Conservation (phyloP, 2,113 vertebrate genomes). For the Gobiocypris rarus region DNA sequence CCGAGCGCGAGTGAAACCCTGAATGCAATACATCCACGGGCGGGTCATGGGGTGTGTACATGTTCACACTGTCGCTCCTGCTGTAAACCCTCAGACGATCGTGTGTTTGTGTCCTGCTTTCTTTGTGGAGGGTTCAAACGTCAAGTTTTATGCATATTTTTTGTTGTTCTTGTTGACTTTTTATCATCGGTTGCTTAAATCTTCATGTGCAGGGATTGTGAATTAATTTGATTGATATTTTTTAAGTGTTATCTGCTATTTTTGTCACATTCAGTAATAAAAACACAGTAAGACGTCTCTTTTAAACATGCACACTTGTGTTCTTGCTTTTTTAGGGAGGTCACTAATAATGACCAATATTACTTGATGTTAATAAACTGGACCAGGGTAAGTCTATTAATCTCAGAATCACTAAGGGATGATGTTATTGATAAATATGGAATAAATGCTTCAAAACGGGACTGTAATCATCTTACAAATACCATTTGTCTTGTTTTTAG, state of each 20-base stretch:
- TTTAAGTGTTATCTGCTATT: slow-evolving; percentile 74
- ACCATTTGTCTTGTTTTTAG: not conserved
- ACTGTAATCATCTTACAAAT: not conserved
- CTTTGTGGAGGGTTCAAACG: not conserved
- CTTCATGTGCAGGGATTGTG: slow-evolving; percentile 65
- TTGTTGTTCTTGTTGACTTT: slow-evolving; percentile 28
- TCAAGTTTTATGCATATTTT: not conserved
- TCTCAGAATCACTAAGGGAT: too few species aligned
- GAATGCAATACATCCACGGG: too few species aligned
- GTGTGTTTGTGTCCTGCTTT: not conserved
- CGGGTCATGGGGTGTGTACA: too few species aligned
- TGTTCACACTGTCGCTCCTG: too few species aligned
- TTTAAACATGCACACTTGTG: not conserved
- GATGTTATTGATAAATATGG: not conserved
- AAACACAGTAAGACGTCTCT: not conserved
- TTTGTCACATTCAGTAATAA: slow-evolving; percentile 60
- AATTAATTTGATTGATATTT: too few species aligned
- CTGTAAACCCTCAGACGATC: too few species aligned
- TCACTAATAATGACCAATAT: too few species aligned
- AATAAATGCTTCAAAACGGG: not conserved
- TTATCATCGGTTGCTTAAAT: slow-evolving; percentile 51
- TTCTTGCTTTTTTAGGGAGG: too few species aligned
- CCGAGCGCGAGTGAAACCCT: too few species aligned
- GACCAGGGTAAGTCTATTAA: too few species aligned
- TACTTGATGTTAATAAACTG: too few species aligned